Percentiles rank a stretch among this genome's conserved stretches.
Conservation (phyloP, 2,888 invertebrate species). For the Pterobdella sp. region DNA sequence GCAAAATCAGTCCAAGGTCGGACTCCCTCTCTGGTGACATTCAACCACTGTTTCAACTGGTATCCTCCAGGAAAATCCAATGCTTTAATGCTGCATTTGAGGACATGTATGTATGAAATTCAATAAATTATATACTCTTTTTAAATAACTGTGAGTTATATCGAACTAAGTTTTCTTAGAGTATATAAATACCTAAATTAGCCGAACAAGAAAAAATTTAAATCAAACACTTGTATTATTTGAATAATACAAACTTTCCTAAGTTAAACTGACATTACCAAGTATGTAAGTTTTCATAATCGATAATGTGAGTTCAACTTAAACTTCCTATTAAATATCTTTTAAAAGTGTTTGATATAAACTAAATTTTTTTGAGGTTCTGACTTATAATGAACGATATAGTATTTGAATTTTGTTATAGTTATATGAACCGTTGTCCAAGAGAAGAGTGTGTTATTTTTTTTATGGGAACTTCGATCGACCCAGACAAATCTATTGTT, state of each 20-base stretch:
- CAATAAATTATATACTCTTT: no score
- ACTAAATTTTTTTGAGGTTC: no score
- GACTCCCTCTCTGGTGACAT: conserved; percentile 9
- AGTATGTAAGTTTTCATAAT: not conserved
- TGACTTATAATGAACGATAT: no score
- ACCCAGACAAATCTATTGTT: conserved; percentile 19
- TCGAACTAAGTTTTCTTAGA: no score
- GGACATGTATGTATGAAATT: no score
- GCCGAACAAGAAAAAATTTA: no score
- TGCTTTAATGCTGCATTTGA: conserved; percentile 20
- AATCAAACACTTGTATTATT: no score
- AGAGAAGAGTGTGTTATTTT: conserved; percentile 23
- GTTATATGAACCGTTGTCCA: conserved; percentile 14
- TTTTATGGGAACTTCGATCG: conserved; percentile 23
- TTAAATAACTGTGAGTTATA: no score
- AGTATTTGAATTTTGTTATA: not conserved
- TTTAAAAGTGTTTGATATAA: no score
- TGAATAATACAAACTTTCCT: no score
- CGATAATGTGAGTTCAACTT: not conserved
- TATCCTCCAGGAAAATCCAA: conserved; percentile 24
- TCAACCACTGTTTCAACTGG: conserved; percentile 17
- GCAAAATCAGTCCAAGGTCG: conserved; percentile 25
- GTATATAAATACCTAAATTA: no score
- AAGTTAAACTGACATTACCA: not conserved
- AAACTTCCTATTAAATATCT: not conserved